phyloP scores from a whole-genome alignment of 2,113 vertebrate species.

The Hippocampus guttulatus region DNA sequence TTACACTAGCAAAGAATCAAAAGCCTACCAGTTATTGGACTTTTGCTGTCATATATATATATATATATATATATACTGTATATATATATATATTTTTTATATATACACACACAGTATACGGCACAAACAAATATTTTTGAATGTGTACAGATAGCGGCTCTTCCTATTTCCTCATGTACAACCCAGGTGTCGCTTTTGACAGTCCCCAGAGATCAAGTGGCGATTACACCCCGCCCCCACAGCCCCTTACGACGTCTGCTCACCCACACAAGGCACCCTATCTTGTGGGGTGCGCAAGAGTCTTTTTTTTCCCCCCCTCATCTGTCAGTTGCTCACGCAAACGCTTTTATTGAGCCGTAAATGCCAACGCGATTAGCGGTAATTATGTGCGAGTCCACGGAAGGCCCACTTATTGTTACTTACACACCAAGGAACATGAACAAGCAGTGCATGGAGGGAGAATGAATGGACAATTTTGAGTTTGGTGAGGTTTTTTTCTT shows the following conservation, averaged over 20 bases:
- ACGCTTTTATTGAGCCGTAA: slow-evolving; percentile 34
- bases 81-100: no score
- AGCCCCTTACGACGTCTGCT: not conserved
- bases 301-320: not conserved
- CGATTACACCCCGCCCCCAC: slow-evolving; percentile 18
- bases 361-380: slow-evolving; percentile 49
- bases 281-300: not conserved
- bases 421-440: slow-evolving; percentile 56
- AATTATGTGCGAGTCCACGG: slow-evolving; percentile 59
- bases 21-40: slow-evolving; percentile 43
- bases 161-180: slow-evolving; percentile 57
- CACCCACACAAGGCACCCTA: not conserved
- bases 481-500: not conserved
- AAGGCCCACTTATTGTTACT: slow-evolving; percentile 49
- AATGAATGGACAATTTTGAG: slow-evolving; percentile 1
- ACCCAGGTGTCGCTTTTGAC: slow-evolving; percentile 39
- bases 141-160: slow-evolving; percentile 31
- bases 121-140: not conserved
- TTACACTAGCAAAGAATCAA: slow-evolving; percentile 24
- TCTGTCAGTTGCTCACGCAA: slow-evolving; percentile 9
- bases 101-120: no score
- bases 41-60: slow-evolving; percentile 10
- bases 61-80: no score
- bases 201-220: slow-evolving; percentile 35
- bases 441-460: slow-evolving; percentile 43